These are phyloP conservation scores for Hartigia nigra DNA, from an alignment of 2,888 invertebrate genomes.

Conservation along the genomic window DNA sequence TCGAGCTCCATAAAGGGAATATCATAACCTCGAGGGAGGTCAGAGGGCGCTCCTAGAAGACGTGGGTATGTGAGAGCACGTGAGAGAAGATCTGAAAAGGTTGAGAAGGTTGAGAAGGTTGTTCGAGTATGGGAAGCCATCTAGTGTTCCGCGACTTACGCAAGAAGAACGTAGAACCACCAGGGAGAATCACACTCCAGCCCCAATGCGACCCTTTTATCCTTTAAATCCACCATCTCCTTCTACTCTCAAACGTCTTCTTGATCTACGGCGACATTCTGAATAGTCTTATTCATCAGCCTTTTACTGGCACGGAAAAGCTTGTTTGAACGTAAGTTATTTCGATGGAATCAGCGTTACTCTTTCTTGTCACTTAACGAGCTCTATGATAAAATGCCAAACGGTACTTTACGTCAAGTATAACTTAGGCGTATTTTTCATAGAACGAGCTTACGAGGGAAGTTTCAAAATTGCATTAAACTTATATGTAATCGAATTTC, in stretches of 20 bases:
- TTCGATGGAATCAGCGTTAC: conserved; percentile 48
- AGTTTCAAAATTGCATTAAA: not conserved
- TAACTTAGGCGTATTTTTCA: not conserved
- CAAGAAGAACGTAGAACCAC: conserved; percentile 2
- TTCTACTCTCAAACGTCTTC: conserved; percentile 28
- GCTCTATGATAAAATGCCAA: not conserved
- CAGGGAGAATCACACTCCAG: conserved; percentile 12
- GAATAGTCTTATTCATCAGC: conserved; percentile 52
- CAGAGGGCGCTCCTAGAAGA: conserved; percentile 4
- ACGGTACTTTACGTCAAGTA: not conserved
- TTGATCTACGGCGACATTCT: conserved; percentile 45
- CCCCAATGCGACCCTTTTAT: conserved; percentile 30
- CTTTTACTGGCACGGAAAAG: conserved; percentile 37
- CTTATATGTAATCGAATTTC: not conserved
- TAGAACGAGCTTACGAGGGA: not conserved
- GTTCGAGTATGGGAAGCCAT: conserved; percentile 13
- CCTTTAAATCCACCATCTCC: conserved; percentile 29
- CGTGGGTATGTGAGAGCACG: not conserved
- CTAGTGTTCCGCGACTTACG: conserved; percentile 14
- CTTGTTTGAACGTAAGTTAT: conserved; percentile 34
- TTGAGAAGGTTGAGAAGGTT: conserved; percentile 4
- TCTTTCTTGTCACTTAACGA: conserved; percentile 39
- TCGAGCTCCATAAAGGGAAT: conserved; percentile 13
- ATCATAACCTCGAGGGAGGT: conserved; percentile 18
- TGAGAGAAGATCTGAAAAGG: too few relatives aligned